A percentile compares a stretch with the other conserved stretches of the same genome.
phyloP scores from a whole-genome alignment of 2,888 invertebrate species.

The Cancer borealis region DNA sequence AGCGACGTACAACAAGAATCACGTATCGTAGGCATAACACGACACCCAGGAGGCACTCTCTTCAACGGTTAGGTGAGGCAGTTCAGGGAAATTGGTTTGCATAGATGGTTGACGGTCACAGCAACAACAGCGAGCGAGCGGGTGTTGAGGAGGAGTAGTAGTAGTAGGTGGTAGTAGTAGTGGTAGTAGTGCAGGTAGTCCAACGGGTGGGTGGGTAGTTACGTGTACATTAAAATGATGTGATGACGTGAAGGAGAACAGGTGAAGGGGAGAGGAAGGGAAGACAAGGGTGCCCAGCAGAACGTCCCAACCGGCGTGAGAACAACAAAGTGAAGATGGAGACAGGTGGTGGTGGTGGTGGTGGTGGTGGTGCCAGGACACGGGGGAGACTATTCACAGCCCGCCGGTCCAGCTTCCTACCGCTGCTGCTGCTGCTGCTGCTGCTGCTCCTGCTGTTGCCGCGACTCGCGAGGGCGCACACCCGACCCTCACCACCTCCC shows the following conservation, averaged over 20 bases:
- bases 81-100: slow-evolving; percentile 49
- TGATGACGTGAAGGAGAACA: slow-evolving; percentile 53
- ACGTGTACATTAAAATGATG: slow-evolving; percentile 33
- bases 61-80: slow-evolving; percentile 55
- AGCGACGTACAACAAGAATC: slow-evolving; percentile 58
- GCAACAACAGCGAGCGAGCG: slow-evolving; percentile 30
- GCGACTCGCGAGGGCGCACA: slow-evolving; percentile 49
- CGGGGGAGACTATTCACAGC: slow-evolving; percentile 65
- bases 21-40: slow-evolving; percentile 66
- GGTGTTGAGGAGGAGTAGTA: neutral
- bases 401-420: slow-evolving; percentile 53
- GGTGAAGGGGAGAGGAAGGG: slow-evolving; percentile 49
- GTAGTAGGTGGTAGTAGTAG: neutral
- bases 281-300: slow-evolving; percentile 44
- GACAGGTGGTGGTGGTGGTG: slow-evolving; percentile 65
- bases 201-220: slow-evolving; percentile 20
- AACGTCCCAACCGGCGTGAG: slow-evolving; percentile 63
- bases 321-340: slow-evolving; percentile 67
- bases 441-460: slow-evolving; percentile 62
- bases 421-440: slow-evolving; percentile 63
- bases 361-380: slow-evolving; percentile 66
- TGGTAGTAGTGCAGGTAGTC: slow-evolving; percentile 1
- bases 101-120: slow-evolving; percentile 63
- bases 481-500: slow-evolving; percentile 6
- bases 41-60: slow-evolving; percentile 64